These are phyloP conservation scores for Metridium senile DNA, from an alignment of 92 coral and sea anemone genomes.

Conservation along the genomic window DNA sequence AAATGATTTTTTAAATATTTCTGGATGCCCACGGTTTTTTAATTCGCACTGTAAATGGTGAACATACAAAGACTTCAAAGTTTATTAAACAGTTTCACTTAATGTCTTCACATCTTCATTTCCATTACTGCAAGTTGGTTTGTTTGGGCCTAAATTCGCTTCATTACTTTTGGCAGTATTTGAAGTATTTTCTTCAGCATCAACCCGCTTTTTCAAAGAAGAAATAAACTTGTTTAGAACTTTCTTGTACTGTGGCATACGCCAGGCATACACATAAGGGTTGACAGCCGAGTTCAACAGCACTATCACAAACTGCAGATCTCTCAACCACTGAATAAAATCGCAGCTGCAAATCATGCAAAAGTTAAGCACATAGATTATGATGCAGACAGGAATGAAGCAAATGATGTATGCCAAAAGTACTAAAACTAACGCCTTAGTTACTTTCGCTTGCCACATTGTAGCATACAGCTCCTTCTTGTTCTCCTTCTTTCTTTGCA, in stretches of 20 bases:
- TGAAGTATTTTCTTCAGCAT: not conserved
- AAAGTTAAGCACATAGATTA: constrained; percentile 47
- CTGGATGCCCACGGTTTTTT: too few relatives aligned
- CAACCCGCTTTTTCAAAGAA: not conserved
- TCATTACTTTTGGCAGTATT: not conserved
- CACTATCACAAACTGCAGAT: constrained; percentile 38
- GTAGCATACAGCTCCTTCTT: constrained; percentile 17
- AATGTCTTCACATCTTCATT: not conserved
- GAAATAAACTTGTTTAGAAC: constrained; percentile 23
- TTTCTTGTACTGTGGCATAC: constrained; percentile 50
- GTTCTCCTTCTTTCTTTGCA: not conserved
- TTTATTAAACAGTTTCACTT: not conserved
- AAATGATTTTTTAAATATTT: too few relatives aligned
- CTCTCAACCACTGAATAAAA: constrained; percentile 51
- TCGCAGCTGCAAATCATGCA: constrained; percentile 40
- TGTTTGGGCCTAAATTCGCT: not conserved
- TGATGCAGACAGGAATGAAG: constrained; percentile 50
- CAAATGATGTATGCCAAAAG: constrained; percentile 40
- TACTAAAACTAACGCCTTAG: constrained; percentile 43
- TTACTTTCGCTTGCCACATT: constrained; percentile 41
- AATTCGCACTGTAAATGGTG: too few relatives aligned
- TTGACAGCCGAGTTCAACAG: constrained; percentile 49
- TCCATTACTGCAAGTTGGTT: not conserved
- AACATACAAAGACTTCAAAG: too few relatives aligned
- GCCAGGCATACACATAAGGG: constrained; percentile 55